These are phyloP conservation scores for Ligdia adustata DNA, from an alignment of 2,888 invertebrate species.

Conservation along the genomic window DNA sequence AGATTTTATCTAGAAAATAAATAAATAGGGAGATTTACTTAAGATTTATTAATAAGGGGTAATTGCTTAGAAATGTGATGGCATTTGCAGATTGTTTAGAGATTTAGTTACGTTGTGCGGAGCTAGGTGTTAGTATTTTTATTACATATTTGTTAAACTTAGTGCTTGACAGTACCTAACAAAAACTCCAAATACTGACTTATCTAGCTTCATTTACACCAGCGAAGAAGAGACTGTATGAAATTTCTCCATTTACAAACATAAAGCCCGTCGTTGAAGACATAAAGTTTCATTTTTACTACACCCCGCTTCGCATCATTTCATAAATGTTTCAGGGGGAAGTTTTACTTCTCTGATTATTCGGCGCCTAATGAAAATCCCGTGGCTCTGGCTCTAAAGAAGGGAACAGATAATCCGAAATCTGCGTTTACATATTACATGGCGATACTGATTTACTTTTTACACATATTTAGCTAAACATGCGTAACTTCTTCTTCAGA, in stretches of 20 bases:
- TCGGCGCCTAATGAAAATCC: constrained; percentile 45
- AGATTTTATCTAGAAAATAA: too few species aligned
- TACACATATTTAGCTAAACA: neutral
- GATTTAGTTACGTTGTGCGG: too few species aligned
- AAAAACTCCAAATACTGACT: neutral
- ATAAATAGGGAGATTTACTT: too few species aligned
- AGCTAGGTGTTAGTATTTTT: too few species aligned
- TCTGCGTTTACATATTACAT: constrained; percentile 9
- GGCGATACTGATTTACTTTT: constrained; percentile 10
- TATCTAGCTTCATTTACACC: constrained; percentile 22
- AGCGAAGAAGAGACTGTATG: constrained; percentile 37
- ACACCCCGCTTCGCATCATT: constrained; percentile 46
- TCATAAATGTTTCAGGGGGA: constrained; percentile 49
- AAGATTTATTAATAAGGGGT: too few species aligned
- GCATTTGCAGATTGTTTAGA: too few species aligned
- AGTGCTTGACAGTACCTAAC: too few species aligned
- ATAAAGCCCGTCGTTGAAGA: constrained; percentile 46
- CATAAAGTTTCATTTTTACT: constrained; percentile 56
- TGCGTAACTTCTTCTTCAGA: too few species aligned
- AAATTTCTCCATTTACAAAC: constrained; percentile 44
- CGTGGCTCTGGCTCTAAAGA: constrained; percentile 17
- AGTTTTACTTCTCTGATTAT: constrained; percentile 40
- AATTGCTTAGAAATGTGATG: too few species aligned
- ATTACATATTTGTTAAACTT: too few species aligned
- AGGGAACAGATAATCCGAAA: constrained; percentile 12